Base-by-base conservation (phyloP, 1,140 invertebrate genomes). In the Glossosoma conforme region DNA sequence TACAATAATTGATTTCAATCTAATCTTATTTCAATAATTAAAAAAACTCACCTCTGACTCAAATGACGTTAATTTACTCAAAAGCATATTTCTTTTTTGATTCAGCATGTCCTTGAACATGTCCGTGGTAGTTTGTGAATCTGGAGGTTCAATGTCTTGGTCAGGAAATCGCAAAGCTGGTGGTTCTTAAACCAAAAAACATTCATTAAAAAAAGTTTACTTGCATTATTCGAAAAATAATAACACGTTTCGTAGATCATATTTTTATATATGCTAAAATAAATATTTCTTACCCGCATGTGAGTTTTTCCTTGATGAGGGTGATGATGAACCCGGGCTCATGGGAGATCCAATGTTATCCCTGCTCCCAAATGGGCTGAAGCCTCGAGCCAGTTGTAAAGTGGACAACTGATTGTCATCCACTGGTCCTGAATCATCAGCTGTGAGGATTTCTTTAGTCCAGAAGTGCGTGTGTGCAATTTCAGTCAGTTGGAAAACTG, bases 401-500 rank as follows among this genome's bases (percentile, higher is more conserved):
- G 56, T 58, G 18, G 38, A 51, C 17, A 53, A 15, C 37, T 58
- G 56, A 43, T 45, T 52, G 17, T 54, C 51, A 11, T 40, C 42
- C 4, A 11, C 9, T 32, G 47, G 37, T 9, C 50, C 46, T 20
- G 56, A 42, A 44, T 58, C 56, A 14, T 58, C 56, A 3, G 52
- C 44, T 0, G 56, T 43, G 13, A 58, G 51, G 5, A 58, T 65
- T 63, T 97, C 93, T 65, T 91, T 90, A 40, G 86, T 88, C 93
- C 94, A 98, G 66, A 92, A 99, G 71, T 99, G 96, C 0, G 96
- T 99, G 69, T 99, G 95, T 2, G 94, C 91, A 64, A 99, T 95
- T 78, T 99, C 96, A 54, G 98, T 84, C 36, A 98, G 76, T 71
- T 97, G 93, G 68, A 94, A 96, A 10, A 93, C 91, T 2, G 93